Evolutionary conservation across 1,140 invertebrate genomes (phyloP).

Genomic region (Drusus annulatus): DNA sequence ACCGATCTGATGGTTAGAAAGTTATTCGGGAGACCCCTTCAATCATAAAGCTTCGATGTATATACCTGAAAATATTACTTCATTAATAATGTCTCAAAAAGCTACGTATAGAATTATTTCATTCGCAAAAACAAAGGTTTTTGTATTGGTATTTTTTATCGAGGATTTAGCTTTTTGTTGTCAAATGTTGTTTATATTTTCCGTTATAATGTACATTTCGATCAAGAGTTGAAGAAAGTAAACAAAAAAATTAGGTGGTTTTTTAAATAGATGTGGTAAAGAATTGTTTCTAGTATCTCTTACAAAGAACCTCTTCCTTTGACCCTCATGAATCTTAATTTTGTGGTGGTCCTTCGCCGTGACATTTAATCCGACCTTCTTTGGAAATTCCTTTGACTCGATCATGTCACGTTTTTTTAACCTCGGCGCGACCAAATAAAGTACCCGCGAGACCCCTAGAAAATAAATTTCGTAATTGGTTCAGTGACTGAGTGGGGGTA

Average conservation of each 20-base stretch:
- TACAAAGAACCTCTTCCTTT: background rate
- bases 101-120: too few species aligned
- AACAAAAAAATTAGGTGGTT: background rate
- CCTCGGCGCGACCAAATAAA: background rate
- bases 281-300: background rate
- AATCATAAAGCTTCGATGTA: too few species aligned
- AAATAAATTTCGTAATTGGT: background rate
- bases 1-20: too few species aligned
- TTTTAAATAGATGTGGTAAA: background rate
- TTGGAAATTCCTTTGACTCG: constrained; percentile 35
- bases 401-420: constrained; percentile 37
- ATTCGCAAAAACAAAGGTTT: too few species aligned
- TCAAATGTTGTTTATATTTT: too few species aligned
- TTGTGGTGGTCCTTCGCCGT: background rate
- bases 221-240: background rate
- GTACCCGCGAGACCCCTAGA: background rate
- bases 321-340: constrained; percentile 34
- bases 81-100: too few species aligned
- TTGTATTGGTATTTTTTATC: too few species aligned
- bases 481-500: background rate
- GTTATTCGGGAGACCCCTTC: too few species aligned
- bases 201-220: too few species aligned
- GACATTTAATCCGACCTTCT: constrained; percentile 40
- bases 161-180: too few species aligned
- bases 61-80: too few species aligned